Percentiles rank a stretch among this genome's conserved stretches.
These are phyloP conservation scores for Alcedo atthis DNA, from an alignment of 2,797 vertebrate genomes.

Conservation along the genomic window DNA sequence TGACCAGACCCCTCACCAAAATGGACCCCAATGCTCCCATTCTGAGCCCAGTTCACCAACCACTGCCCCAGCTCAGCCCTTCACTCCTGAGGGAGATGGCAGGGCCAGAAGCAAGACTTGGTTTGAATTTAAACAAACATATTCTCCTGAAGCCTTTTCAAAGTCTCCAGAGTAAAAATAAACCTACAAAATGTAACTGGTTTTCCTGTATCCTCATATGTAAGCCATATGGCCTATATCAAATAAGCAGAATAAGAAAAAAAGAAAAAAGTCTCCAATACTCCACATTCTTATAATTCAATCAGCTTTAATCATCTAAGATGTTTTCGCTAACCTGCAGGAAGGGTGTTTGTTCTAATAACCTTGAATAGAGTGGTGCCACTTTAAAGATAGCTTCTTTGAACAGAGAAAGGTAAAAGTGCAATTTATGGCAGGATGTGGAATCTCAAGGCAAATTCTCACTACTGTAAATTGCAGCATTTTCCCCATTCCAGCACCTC, in stretches of 20 bases:
- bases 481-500: not conserved
- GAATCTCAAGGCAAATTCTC: conserved; percentile 45
- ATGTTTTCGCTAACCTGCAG: not conserved
- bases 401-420: conserved; percentile 50
- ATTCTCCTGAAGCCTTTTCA: not conserved
- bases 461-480: conserved; percentile 11
- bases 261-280: not conserved
- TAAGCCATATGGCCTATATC: not conserved
- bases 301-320: conserved; percentile 18
- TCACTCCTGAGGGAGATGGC: not conserved
- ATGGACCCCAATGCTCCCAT: accelerated
- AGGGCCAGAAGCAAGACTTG: not conserved
- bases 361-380: conserved; percentile 51
- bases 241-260: not conserved
- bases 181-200: not conserved
- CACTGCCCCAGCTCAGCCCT: not conserved
- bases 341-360: conserved; percentile 54
- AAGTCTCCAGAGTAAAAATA: not conserved
- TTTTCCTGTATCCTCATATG: not conserved
- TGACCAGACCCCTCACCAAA: not conserved
- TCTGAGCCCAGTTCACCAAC: conserved; percentile 14
- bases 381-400: conserved; percentile 46
- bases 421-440: conserved; percentile 39
- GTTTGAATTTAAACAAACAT: not conserved
- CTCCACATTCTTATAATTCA: conserved; percentile 13